Conservation (phyloP, 2,113 vertebrate genomes). For the Chaenocephalus aceratus region DNA sequence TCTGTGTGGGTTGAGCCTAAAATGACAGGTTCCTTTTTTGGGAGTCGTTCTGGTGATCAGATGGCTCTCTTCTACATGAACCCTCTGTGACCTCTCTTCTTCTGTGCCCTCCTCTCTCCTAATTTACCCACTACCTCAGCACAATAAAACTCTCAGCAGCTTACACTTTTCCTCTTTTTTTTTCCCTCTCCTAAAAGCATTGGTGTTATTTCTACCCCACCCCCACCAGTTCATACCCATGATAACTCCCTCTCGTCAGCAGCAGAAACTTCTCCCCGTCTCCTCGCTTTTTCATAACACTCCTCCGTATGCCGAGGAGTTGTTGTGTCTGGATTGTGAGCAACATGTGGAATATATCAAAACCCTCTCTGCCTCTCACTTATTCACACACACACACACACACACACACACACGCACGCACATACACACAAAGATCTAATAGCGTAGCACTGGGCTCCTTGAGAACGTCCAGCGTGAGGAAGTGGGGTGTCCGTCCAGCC, state of each 20-base stretch:
- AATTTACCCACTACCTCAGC: constrained; percentile 27
- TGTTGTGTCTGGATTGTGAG: constrained; percentile 78
- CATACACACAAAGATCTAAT: constrained; percentile 45
- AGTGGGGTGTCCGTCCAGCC: constrained; percentile 77
- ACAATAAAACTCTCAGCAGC: constrained; percentile 31
- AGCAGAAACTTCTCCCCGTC: constrained; percentile 60
- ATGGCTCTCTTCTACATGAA: constrained; percentile 48
- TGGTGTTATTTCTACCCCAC: constrained; percentile 44
- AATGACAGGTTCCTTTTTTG: constrained; percentile 73
- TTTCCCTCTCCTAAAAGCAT: constrained; percentile 40
- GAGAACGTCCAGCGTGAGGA: constrained; percentile 76
- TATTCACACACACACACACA: constrained; percentile 47
- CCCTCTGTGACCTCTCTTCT: constrained; percentile 43
- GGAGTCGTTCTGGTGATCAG: constrained; percentile 60
- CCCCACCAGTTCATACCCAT: constrained; percentile 44
- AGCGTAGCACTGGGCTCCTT: constrained; percentile 51
- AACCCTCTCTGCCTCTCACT: constrained; percentile 31
- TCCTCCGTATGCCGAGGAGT: constrained; percentile 62
- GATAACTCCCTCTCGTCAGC: constrained; percentile 54
- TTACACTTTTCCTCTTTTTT: constrained; percentile 39
- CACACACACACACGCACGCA: constrained; percentile 34
- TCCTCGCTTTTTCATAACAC: constrained; percentile 50
- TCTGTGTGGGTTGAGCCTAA: constrained; percentile 46
- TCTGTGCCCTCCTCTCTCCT: constrained; percentile 14
- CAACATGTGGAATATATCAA: constrained; percentile 78